These are phyloP conservation scores for Pangasius krempfi DNA, from an alignment of 2,797 vertebrate genomes.

Conservation along the genomic window DNA sequence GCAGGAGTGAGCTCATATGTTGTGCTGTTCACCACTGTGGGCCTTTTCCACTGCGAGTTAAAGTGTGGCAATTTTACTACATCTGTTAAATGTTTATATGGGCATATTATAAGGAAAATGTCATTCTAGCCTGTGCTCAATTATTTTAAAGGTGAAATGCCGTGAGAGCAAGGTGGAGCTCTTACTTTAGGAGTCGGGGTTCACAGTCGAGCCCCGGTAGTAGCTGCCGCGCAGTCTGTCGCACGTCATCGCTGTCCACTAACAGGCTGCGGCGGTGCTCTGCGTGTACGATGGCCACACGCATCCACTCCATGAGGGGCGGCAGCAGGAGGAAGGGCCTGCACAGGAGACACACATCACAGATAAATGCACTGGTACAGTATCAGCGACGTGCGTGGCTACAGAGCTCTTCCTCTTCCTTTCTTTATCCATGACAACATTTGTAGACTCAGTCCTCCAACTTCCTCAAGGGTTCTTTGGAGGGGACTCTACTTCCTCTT, in stretches of 20 bases:
- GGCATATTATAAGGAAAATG: not conserved
- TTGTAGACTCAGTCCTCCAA: not conserved
- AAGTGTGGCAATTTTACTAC: constrained; percentile 13
- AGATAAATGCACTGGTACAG: not conserved
- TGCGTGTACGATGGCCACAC: constrained; percentile 92
- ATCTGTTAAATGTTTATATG: constrained; percentile 11
- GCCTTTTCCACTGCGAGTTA: not conserved
- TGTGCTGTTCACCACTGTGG: not conserved
- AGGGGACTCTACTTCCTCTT: not conserved
- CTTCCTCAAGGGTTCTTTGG: not conserved
- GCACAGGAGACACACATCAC: constrained; percentile 8
- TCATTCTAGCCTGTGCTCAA: not conserved
- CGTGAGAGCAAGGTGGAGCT: not conserved
- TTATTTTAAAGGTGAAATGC: not conserved
- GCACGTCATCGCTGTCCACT: constrained; percentile 94
- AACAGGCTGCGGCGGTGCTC: constrained; percentile 93
- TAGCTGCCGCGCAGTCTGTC: constrained; percentile 91
- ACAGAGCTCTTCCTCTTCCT: constrained; percentile 13
- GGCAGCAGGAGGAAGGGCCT: constrained; percentile 95
- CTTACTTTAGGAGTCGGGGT: constrained; percentile 93
- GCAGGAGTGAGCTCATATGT: constrained; percentile 25
- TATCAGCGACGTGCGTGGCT: not conserved
- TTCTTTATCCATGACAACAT: not conserved
- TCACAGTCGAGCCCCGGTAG: constrained; percentile 95
- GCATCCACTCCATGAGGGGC: constrained; percentile 98